phyloP scores from a whole-genome alignment of 2,888 invertebrate species.

The Pammene fasciana region DNA sequence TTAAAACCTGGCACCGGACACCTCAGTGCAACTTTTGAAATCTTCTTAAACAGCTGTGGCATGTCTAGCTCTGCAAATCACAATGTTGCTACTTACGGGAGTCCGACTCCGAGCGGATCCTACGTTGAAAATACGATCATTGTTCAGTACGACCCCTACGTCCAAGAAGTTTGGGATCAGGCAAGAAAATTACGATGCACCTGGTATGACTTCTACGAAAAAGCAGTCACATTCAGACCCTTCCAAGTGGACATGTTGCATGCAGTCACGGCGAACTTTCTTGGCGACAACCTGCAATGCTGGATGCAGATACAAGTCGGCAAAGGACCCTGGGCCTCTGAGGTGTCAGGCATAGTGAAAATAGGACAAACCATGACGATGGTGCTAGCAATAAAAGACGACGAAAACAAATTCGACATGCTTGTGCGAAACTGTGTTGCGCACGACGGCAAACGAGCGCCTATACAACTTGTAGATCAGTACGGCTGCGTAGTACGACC shows the following conservation, averaged over 20 bases:
- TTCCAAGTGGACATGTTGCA: constrained; percentile 98
- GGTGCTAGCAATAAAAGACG: constrained; percentile 97
- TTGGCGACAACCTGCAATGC: constrained; percentile 97
- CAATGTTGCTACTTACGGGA: constrained; percentile 91
- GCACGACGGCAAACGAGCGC: constrained; percentile 96
- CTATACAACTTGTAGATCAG: constrained; percentile 96
- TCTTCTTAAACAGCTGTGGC: constrained; percentile 95
- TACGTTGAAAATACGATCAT: constrained; percentile 98
- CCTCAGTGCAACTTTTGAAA: constrained; percentile 95
- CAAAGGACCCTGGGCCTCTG: constrained; percentile 98
- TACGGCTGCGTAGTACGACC: constrained; percentile 96
- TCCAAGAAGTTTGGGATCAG: constrained; percentile 98
- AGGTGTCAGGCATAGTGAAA: constrained; percentile 97
- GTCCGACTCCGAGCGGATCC: constrained; percentile 95
- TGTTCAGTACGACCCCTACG: constrained; percentile 97
- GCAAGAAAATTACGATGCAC: constrained; percentile 95
- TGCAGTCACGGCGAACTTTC: constrained; percentile 97
- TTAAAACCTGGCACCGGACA: constrained; percentile 95
- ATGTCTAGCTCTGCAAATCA: constrained; percentile 97
- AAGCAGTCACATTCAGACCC: constrained; percentile 96
- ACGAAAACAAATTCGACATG: constrained; percentile 98
- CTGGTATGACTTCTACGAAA: constrained; percentile 98
- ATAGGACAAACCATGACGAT: constrained; percentile 98
- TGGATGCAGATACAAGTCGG: constrained; percentile 99
- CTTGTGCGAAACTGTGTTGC: constrained; percentile 96